A percentile compares a stretch with the other conserved stretches of the same genome.
phyloP scores from a whole-genome alignment of 2,797 vertebrate genomes.

The Typhlichthys subterraneus region DNA sequence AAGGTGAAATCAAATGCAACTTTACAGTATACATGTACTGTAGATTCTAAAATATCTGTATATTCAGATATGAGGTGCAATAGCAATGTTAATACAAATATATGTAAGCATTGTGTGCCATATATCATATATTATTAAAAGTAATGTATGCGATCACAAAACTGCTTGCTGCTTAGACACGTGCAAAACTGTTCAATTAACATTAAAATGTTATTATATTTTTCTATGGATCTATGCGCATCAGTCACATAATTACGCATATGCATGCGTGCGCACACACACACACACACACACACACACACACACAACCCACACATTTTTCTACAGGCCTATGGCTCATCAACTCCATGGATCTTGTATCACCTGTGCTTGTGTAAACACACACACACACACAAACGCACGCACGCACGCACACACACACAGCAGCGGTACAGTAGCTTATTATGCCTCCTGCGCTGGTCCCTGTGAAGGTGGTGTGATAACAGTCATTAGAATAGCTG shows the following conservation, averaged over 20 bases:
- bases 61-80: no score
- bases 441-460: constrained; percentile 69
- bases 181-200: not conserved
- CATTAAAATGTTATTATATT: constrained; percentile 1
- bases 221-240: not conserved
- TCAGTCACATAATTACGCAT: not conserved
- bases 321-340: constrained; percentile 37
- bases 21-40: no score
- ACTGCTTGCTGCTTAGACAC: no score
- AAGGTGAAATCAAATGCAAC: no score
- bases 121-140: no score
- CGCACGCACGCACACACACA: constrained; percentile 15
- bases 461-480: constrained; percentile 75
- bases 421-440: constrained; percentile 46
- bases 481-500: constrained; percentile 79
- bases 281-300: no score
- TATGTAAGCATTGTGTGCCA: no score
- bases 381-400: constrained; percentile 4
- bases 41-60: no score
- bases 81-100: no score
- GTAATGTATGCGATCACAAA: no score
- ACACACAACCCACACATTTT: not conserved
- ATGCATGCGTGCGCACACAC: no score
- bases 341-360: constrained; percentile 26
- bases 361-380: constrained; percentile 47